These are phyloP conservation scores for Temnothorax rugatulus DNA, from an alignment of 2,888 invertebrate genomes.

Conservation along the genomic window DNA sequence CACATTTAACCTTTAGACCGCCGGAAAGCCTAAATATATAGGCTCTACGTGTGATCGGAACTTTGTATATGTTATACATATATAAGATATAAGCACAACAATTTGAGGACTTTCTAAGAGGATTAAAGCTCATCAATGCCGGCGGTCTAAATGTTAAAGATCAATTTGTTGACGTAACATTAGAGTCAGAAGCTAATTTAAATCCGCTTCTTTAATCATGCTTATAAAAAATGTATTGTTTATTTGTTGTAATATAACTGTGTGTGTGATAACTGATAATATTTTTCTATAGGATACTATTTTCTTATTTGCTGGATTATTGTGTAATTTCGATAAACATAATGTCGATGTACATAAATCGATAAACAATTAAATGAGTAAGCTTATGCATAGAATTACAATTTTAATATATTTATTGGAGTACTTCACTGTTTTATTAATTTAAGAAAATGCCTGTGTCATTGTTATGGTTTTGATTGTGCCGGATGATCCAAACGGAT, in stretches of 20 bases:
- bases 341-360: background rate
- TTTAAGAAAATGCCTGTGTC: background rate
- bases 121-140: too few relatives aligned
- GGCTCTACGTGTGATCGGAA: too few relatives aligned
- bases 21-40: too few relatives aligned
- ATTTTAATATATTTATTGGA: background rate
- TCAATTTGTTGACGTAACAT: background rate
- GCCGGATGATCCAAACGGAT: background rate
- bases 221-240: background rate
- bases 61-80: too few relatives aligned
- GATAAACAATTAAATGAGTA: background rate
- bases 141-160: too few relatives aligned
- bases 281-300: background rate
- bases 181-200: background rate
- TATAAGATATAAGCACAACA: too few relatives aligned
- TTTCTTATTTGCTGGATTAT: slow-evolving; percentile 2
- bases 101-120: too few relatives aligned
- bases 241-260: background rate
- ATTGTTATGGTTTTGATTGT: background rate
- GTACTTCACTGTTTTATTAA: background rate
- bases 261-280: background rate
- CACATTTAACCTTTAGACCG: too few relatives aligned
- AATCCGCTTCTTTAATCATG: background rate
- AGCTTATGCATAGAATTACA: background rate
- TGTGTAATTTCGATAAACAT: background rate